Evolutionary conservation across 2,797 vertebrate species (phyloP).

Genomic region (Mormyrops boulengeri): DNA sequence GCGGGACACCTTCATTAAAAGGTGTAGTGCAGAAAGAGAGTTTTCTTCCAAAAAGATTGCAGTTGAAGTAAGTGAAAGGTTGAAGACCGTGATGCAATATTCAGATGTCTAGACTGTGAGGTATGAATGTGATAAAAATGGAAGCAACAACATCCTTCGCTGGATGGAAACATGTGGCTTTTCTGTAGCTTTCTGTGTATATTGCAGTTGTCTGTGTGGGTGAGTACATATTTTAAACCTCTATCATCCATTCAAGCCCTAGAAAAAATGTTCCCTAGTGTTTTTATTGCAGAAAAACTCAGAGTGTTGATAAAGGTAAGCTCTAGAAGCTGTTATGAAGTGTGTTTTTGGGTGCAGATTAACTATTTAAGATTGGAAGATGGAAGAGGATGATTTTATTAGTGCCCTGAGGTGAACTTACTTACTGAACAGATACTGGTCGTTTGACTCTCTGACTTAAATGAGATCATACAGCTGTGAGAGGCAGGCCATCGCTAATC

Average conservation of each 20-base stretch:
- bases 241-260: neutral
- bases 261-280: neutral
- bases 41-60: neutral
- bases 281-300: neutral
- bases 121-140: neutral
- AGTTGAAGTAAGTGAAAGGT: neutral
- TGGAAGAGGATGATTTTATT: neutral
- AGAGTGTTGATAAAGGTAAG: neutral
- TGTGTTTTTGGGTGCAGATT: conserved; percentile 6
- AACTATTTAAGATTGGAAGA: neutral
- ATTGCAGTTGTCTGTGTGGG: neutral
- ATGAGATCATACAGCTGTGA: neutral
- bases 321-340: neutral
- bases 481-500: neutral
- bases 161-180: neutral
- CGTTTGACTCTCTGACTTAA: neutral
- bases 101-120: conserved; percentile 1
- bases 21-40: neutral
- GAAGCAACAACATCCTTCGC: neutral
- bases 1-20: neutral
- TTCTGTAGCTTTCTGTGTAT: neutral
- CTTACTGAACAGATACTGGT: neutral
- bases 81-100: neutral
- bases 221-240: neutral
- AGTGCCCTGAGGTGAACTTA: neutral